Percentiles rank a stretch among this genome's conserved stretches.
phyloP scores from a whole-genome alignment of 2,888 invertebrate genomes.

The Biston betularia region DNA sequence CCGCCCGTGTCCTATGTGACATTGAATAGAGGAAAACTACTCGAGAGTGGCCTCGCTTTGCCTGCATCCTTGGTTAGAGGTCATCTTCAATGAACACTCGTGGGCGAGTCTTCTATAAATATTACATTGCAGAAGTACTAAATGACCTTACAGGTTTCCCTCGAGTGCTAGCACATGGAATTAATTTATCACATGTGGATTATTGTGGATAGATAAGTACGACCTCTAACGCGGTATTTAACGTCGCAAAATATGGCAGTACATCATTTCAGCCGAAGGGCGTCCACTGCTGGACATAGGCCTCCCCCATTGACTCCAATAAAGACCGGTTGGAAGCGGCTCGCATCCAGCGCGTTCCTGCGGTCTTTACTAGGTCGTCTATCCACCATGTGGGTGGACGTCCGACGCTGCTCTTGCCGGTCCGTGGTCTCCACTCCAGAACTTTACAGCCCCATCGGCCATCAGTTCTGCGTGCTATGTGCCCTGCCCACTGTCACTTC shows the following conservation, averaged over 20 bases:
- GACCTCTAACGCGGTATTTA: neutral
- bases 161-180: constrained; percentile 8
- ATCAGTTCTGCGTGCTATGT: too few species aligned
- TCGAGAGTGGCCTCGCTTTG: constrained; percentile 19
- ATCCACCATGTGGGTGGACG: too few species aligned
- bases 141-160: constrained; percentile 29
- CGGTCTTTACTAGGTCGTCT: too few species aligned
- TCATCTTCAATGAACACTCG: constrained; percentile 36
- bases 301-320: too few species aligned
- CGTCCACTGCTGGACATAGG: too few species aligned
- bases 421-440: too few species aligned
- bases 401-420: too few species aligned
- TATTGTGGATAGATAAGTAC: constrained; percentile 1
- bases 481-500: too few species aligned
- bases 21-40: constrained; percentile 39
- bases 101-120: constrained; percentile 19
- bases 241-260: neutral
- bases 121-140: constrained; percentile 13
- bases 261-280: too few species aligned
- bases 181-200: constrained; percentile 20
- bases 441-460: too few species aligned
- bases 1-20: constrained; percentile 30
- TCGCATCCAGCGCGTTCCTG: too few species aligned
- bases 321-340: too few species aligned
- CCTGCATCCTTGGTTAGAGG: constrained; percentile 40